phyloP scores from a whole-genome alignment of 2,113 vertebrate species.

The Sturnus vulgaris region DNA sequence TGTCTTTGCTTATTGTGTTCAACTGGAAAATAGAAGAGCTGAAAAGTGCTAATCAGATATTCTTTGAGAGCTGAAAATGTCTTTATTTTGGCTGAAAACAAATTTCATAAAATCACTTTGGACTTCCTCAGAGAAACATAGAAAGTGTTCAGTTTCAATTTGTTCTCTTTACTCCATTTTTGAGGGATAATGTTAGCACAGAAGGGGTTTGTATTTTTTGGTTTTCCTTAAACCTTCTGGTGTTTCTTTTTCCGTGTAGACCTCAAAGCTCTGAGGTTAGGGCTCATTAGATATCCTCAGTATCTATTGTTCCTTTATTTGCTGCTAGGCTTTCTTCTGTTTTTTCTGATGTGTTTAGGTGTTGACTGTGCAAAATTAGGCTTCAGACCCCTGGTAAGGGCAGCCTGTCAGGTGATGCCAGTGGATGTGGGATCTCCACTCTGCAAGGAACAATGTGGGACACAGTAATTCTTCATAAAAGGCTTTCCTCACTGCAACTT shows the following conservation, averaged over 20 bases:
- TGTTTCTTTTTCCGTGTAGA: background rate
- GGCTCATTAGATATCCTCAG: background rate
- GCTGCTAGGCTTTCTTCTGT: background rate
- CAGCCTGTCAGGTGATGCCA: background rate
- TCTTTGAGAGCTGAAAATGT: background rate
- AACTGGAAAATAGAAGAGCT: background rate
- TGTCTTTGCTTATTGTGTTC: background rate
- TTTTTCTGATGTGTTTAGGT: background rate
- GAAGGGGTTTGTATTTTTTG: background rate
- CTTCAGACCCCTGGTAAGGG: background rate
- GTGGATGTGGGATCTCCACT: rapidly evolving
- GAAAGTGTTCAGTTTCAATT: background rate
- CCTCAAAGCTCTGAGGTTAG: background rate
- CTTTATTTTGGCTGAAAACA: background rate
- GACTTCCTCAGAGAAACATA: background rate
- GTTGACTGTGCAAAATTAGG: background rate
- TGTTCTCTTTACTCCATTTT: background rate
- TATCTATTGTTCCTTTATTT: background rate
- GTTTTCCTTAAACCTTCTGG: background rate
- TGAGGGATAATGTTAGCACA: background rate
- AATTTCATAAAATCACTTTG: background rate
- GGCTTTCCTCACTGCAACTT: background rate
- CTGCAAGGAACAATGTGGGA: background rate
- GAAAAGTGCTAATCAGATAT: background rate
- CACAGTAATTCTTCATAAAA: background rate